A percentile compares a stretch with the other conserved stretches of the same genome.
Evolutionary conservation across 1,140 invertebrate species (phyloP).

Genomic region (Rhagoletis pomonella): DNA sequence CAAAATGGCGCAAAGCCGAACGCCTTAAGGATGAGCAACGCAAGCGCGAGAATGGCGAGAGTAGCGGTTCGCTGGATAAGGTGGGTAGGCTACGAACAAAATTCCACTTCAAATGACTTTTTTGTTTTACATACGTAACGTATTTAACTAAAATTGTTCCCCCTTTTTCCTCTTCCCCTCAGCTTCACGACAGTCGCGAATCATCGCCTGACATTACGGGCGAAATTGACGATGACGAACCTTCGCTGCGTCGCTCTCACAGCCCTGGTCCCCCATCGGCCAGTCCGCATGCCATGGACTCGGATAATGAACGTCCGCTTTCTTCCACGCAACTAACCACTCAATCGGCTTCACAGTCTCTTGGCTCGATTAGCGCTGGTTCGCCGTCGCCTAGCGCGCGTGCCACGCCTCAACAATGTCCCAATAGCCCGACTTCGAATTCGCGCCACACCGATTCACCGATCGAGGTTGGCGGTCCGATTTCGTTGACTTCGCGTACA

Average conservation of each 20-base stretch:
- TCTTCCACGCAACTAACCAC: slow-evolving; percentile 70
- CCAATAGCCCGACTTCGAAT: slow-evolving; percentile 65
- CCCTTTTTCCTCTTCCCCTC: slow-evolving; percentile 55
- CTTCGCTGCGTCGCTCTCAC: slow-evolving; percentile 66
- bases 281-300: slow-evolving; percentile 66
- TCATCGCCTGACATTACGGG: slow-evolving; percentile 73
- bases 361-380: slow-evolving; percentile 72
- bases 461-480: slow-evolving; percentile 74
- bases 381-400: slow-evolving; percentile 71
- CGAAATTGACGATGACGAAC: slow-evolving; percentile 71
- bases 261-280: slow-evolving; percentile 66
- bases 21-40: slow-evolving; percentile 91
- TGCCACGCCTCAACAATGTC: slow-evolving; percentile 58
- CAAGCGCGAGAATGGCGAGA: slow-evolving; percentile 84
- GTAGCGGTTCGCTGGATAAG: slow-evolving; percentile 76
- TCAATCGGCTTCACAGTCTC: slow-evolving; percentile 69
- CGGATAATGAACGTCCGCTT: slow-evolving; percentile 70
- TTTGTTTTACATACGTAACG: neutral
- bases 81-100: slow-evolving; percentile 55
- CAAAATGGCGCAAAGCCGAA: slow-evolving; percentile 95
- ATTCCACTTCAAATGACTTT: slow-evolving; percentile 58
- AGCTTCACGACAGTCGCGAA: slow-evolving; percentile 72
- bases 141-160: neutral
- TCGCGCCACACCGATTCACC: slow-evolving; percentile 73
- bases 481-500: slow-evolving; percentile 66